These are phyloP conservation scores for Porites divaricata DNA, from an alignment of 92 coral and sea anemone genomes.

Conservation along the genomic window DNA sequence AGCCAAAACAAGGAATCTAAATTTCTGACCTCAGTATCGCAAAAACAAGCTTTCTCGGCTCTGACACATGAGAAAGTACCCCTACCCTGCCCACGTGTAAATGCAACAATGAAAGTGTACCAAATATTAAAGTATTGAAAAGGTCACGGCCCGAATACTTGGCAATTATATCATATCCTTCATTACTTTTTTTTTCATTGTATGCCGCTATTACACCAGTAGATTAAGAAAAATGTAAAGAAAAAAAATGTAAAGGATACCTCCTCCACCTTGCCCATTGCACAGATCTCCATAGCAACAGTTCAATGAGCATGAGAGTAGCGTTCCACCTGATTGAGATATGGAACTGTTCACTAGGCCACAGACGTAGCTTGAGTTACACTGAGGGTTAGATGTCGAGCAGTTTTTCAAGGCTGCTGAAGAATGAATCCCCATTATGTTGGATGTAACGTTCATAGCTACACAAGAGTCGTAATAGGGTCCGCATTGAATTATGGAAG, in stretches of 20 bases:
- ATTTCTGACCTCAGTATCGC: too few species aligned
- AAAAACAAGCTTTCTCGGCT: too few species aligned
- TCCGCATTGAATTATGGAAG: neutral
- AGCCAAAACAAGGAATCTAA: too few species aligned
- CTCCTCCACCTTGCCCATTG: conserved; percentile 9
- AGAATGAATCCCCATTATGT: neutral
- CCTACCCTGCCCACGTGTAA: too few species aligned
- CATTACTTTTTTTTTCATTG: too few species aligned
- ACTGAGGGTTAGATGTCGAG: neutral
- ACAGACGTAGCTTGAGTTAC: neutral
- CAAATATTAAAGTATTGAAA: too few species aligned
- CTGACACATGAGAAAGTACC: too few species aligned
- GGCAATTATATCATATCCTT: too few species aligned
- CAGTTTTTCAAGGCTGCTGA: conserved; percentile 15
- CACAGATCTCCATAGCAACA: conserved; percentile 32
- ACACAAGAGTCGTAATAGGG: conserved; percentile 10
- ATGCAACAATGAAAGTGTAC: too few species aligned
- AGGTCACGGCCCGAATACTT: too few species aligned
- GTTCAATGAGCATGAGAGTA: neutral
- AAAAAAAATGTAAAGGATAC: neutral
- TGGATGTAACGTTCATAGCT: neutral
- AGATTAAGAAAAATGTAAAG: too few species aligned
- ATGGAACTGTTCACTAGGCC: neutral
- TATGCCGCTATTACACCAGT: neutral
- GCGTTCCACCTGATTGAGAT: neutral